Evolutionary conservation across 2,113 vertebrate species (phyloP), one percentile per base, ranked within the genome.

Genomic region (Chionomys nivalis): DNA sequence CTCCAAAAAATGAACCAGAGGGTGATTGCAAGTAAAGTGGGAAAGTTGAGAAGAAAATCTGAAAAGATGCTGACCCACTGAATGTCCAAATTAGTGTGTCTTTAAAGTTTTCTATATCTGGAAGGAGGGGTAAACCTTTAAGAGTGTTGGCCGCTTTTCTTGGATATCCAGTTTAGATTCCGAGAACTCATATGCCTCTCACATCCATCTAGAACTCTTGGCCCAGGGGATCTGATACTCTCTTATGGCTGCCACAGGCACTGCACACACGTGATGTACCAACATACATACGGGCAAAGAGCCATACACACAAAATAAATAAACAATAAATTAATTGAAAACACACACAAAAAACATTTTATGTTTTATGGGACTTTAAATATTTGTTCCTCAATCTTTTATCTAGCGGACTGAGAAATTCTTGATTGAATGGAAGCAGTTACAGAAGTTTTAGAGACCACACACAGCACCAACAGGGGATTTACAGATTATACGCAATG

Each of bases 51-150:
- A 9, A 90, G 47, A 97, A 87, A 90, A 9, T 63, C 26, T 93
- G 39, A 89, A 96, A 96, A 91, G 55, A 91, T 82, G 75, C 17
- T 72, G 16, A n/a, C 33, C 24, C 66, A 21, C 3, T 96, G 70
- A 31, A 12, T 42, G 23, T 28, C 19, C 78, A 83, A 83, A 66
- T 49, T 79, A 12, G 10, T 65, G 26, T 72, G 24, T 88, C 87
- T 83, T 76, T 24, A 58, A 72, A 72, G 28, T 83, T 58, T 83
- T 63, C 13, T 19, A 26, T 42, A 63, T 28, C 31, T 10, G 24
- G n/a, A 28, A 39, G 63, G n/a, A 83, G 58, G 58, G 13, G 3
- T 63, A n/a, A 61, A 42, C 55, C 79, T 61, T 42, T 83, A 83
- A 42, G 58, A 63, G 13, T 14, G 17, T n/a, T 28, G 24, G 81